Evolutionary conservation across 2,113 vertebrate genomes (phyloP).

Genomic region (Picathartes gymnocephalus): DNA sequence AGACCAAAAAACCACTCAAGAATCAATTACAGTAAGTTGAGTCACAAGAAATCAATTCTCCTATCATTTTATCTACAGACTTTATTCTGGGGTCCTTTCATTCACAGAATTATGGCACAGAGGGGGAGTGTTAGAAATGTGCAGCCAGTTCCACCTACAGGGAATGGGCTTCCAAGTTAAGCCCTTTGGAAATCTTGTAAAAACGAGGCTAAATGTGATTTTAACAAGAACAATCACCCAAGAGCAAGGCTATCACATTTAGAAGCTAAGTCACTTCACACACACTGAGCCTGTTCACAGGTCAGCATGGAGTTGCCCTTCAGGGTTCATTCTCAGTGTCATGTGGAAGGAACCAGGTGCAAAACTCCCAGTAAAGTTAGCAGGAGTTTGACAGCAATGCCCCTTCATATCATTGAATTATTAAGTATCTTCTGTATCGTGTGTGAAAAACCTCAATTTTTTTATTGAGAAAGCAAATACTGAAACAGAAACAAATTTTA

Average conservation of each 20-base stretch:
- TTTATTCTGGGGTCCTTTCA: background rate
- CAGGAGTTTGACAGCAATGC: background rate
- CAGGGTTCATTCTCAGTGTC: background rate
- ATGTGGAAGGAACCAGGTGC: background rate
- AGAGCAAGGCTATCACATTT: background rate
- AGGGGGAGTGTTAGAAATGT: background rate
- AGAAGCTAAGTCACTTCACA: background rate
- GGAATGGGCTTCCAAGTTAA: background rate
- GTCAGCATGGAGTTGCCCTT: background rate
- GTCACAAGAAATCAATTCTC: background rate
- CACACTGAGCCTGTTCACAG: background rate
- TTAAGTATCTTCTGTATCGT: background rate
- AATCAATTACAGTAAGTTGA: background rate
- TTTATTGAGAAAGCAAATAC: slow-evolving; percentile 13
- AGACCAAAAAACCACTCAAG: background rate
- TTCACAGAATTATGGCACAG: background rate
- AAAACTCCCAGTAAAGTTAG: background rate
- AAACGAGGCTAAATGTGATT: background rate
- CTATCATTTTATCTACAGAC: background rate
- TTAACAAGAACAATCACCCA: background rate
- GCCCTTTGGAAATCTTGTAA: background rate
- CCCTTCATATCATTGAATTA: background rate
- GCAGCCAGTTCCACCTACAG: background rate
- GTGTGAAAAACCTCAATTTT: background rate
- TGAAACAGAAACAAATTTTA: slow-evolving; percentile 40